These are phyloP conservation scores for Cylas formicarius DNA, from an alignment of 1,140 invertebrate species.

Conservation along the genomic window DNA sequence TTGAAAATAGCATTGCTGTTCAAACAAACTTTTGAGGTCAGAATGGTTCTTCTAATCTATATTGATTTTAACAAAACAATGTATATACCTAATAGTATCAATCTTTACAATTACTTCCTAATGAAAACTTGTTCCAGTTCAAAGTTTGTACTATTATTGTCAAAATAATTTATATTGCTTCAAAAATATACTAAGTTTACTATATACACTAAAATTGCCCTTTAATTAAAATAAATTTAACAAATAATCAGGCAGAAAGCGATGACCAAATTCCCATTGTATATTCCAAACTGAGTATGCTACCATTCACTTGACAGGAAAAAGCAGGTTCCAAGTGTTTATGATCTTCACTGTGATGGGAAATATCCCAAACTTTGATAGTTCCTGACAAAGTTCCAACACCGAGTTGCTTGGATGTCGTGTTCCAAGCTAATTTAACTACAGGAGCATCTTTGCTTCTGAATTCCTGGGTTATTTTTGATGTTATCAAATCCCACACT, in stretches of 20 bases:
- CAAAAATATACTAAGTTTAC: background rate
- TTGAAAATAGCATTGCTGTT: no score
- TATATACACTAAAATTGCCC: no score
- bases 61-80: no score
- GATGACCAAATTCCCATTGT: slow-evolving; percentile 28
- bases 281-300: slow-evolving; percentile 30
- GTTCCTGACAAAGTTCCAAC: slow-evolving; percentile 54
- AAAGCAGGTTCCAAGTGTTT: slow-evolving; percentile 16
- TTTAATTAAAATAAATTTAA: slow-evolving; percentile 3
- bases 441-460: slow-evolving; percentile 55
- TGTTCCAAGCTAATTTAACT: slow-evolving; percentile 55
- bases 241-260: slow-evolving; percentile 11
- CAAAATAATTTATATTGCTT: slow-evolving; percentile 4
- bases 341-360: slow-evolving; percentile 10
- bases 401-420: slow-evolving; percentile 52
- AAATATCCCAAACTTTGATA: slow-evolving; percentile 53
- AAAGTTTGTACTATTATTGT: slow-evolving; percentile 9
- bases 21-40: no score
- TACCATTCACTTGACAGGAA: slow-evolving; percentile 19
- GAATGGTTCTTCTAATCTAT: no score
- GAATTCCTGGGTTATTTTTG: slow-evolving; percentile 53
- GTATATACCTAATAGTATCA: no score
- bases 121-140: no score
- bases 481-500: slow-evolving; percentile 63
- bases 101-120: no score